Base-by-base conservation (phyloP, 2,113 vertebrate genomes). In the Coracopsis vasa region DNA sequence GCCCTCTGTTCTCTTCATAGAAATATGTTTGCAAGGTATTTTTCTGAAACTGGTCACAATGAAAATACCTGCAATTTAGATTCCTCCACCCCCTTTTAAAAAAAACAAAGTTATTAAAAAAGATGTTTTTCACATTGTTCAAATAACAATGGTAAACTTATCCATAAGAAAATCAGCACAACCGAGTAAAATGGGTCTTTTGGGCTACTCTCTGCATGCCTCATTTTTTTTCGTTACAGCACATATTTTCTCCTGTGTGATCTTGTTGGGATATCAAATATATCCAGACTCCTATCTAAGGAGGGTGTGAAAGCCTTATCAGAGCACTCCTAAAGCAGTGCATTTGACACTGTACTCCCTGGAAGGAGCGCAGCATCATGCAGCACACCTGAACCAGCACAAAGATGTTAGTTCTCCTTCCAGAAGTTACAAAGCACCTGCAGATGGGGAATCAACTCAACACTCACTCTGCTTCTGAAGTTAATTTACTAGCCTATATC, bases 151-250 rank as follows among this genome's bases (percentile, higher is more conserved):
- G 12, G 39, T 33, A 93, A 31, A 20, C 45, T 73, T 86, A 94
- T 33, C 53, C 28, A 7, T 79, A 84, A 58, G 27, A 70, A 86
- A 88, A 93, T 61, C 35, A 88, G 75, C 95, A 33, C 29, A 77
- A 77, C 3, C 1, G 8, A 35, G 56, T 90, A 62, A 80, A 71
- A 56, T 48, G 8, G 5, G 8, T 66, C 91, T 65, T 56, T 58
- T 10, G 45, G 47, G 60, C 42, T 84, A 87, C 37, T 35, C 47
- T 80, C 61, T 37, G 21, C 12, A 29, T 60, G 33, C 50, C 47
- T 82, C 72, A 24, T 79, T 79, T 88, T 86, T 88, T 94, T 90
- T 96, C 71, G 56, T 60, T 72, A 71, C 70, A 89, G 60, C n/a
- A 78, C 13, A 35, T 39, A 53, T n/a, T 78, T 28, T 91, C 31